Evolutionary conservation across 64 coral and sea anemone genomes (phyloP).

Genomic region (Acropora yongei): DNA sequence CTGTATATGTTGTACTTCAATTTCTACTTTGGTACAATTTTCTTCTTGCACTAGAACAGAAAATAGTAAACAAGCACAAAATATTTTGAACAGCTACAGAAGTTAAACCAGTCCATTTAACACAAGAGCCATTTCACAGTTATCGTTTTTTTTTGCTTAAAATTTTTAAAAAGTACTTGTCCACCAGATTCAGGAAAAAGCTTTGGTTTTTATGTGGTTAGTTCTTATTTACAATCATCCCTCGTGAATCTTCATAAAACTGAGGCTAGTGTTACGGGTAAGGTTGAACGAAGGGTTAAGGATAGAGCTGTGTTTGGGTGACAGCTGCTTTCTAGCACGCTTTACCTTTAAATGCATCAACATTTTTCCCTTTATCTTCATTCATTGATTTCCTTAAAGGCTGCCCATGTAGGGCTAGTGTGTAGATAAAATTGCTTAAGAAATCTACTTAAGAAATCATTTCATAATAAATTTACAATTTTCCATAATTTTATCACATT

Average conservation of each 20-base stretch:
- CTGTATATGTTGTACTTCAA: not conserved
- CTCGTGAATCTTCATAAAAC: too few relatives aligned
- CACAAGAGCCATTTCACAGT: too few relatives aligned
- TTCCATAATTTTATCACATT: not conserved
- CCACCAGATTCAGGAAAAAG: too few relatives aligned
- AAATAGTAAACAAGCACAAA: not conserved
- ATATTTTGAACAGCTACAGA: not conserved
- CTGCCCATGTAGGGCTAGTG: not conserved
- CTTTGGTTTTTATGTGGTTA: too few relatives aligned
- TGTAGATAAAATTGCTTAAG: too few relatives aligned
- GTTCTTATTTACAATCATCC: not conserved
- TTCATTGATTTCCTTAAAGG: not conserved
- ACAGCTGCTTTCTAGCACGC: not conserved
- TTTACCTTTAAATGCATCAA: not conserved
- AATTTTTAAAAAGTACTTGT: too few relatives aligned
- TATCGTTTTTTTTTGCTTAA: too few relatives aligned
- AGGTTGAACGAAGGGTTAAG: not conserved
- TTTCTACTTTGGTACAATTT: not conserved
- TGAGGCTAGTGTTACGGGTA: too few relatives aligned
- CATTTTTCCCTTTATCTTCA: not conserved
- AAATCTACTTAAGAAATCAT: not conserved
- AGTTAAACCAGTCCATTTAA: not conserved
- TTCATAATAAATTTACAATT: constrained; percentile 3
- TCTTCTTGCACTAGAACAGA: not conserved
- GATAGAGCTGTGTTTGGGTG: not conserved